These are phyloP conservation scores for Pimephales promelas DNA, from an alignment of 2,113 vertebrate genomes.

Conservation along the genomic window DNA sequence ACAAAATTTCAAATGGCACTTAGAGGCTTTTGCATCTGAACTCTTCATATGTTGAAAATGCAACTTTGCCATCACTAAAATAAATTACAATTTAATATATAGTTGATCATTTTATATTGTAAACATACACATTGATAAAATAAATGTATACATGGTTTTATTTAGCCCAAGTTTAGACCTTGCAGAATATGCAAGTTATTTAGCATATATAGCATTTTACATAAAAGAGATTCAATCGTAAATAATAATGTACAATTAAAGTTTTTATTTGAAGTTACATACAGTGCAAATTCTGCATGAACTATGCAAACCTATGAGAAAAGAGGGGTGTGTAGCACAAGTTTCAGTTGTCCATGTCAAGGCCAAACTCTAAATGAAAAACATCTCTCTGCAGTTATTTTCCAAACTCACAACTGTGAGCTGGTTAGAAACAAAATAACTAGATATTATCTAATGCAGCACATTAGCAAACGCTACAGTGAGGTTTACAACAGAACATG, in stretches of 20 bases:
- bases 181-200: not conserved
- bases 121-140: not conserved
- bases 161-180: not conserved
- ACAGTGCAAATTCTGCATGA: not conserved
- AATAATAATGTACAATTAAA: too few species aligned
- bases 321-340: not conserved
- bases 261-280: not conserved
- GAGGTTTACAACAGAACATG: not conserved
- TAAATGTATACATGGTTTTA: not conserved
- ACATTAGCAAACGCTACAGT: conserved; percentile 14
- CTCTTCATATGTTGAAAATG: not conserved
- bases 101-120: not conserved
- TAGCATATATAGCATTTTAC: not conserved
- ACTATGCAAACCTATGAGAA: not conserved
- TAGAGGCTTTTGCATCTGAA: too few species aligned
- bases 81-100: not conserved
- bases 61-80: not conserved
- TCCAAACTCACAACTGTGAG: not conserved
- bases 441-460: not conserved
- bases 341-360: not conserved
- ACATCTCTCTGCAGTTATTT: not conserved
- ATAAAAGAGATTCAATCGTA: not conserved
- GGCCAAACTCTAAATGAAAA: conserved; percentile 18
- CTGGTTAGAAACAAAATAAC: not conserved
- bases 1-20: too few species aligned